Base-by-base conservation (phyloP, 2,888 invertebrate genomes). In the Syrista parreyssii region DNA sequence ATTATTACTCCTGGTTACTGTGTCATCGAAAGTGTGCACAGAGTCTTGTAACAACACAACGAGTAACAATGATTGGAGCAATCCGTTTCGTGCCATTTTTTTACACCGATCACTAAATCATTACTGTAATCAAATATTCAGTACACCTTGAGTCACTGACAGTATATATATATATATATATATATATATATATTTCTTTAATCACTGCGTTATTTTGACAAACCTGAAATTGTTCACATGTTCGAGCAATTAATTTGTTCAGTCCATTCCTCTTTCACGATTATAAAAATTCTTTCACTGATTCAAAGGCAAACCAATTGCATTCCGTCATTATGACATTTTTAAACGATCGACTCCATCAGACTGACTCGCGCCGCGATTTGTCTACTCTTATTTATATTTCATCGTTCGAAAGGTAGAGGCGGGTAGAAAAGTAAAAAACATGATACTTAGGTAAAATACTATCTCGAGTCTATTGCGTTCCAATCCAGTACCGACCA, bases 351-450 rank as follows among this genome's bases (percentile, higher is more conserved):
- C 78, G 79, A 83, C 83, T 80, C 84, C 85, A 78, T 82, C 79
- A 82, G 81, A 91, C 91, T 91, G 88, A 55, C 78, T 82, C 82
- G 83, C 82, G 81, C 82, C 83, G 83, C 85, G 82, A 79, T 78
- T 76, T 76, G 80, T 40, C 78, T 85, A 86, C 85, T 80, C 87
- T 88, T 87, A 89, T 91, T 90, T 91, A 91, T 91, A 91, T 90
- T 89, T 89, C 86, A 85, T 79, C 78, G 79, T 75, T 80, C 55
- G 82, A 82, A 76, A 79, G 84, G 80, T 77, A 76, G 84, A 80
- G 94, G 94, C 82, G 94, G 89, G 90, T 94, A 94, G 88, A 94
- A 94, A 91, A 55, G 55, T 55, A 55, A 55, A 55, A 55, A 55
- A 55, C 55, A 55, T 55, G 55, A 55, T 9, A 55, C 55, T 55